These are phyloP conservation scores for Lacerta viridis DNA, from an alignment of 2,797 vertebrate genomes.

Conservation along the genomic window DNA sequence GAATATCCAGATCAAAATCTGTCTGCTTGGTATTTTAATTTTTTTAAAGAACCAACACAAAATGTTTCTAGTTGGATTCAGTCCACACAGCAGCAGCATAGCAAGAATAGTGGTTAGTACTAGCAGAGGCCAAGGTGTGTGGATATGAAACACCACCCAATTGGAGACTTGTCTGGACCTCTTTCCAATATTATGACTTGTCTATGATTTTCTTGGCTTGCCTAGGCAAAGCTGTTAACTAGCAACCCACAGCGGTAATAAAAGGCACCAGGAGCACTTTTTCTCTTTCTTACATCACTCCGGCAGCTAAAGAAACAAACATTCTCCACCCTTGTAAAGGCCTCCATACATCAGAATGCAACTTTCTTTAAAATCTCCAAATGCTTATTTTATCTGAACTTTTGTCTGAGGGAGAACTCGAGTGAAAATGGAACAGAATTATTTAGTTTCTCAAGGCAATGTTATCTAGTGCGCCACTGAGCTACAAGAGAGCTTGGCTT, in stretches of 20 bases:
- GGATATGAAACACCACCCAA: constrained; percentile 51
- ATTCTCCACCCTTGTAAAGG: not conserved
- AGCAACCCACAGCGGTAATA: constrained; percentile 31
- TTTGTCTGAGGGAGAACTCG: not conserved
- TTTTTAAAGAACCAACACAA: constrained; percentile 4
- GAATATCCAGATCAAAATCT: not conserved
- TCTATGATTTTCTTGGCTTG: constrained; percentile 38
- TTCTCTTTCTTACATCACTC: constrained; percentile 22
- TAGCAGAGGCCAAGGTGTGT: constrained; percentile 29
- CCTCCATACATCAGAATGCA: not conserved
- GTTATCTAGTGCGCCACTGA: not conserved
- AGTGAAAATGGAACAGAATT: not conserved
- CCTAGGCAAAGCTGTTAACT: constrained; percentile 36
- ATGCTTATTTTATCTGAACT: not conserved
- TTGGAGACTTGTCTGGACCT: constrained; percentile 4
- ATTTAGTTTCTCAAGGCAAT: not conserved
- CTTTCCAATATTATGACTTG: constrained; percentile 22
- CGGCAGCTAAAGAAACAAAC: constrained; percentile 8
- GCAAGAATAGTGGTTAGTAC: constrained; percentile 5
- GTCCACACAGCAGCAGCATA: constrained; percentile 48
- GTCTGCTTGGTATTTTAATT: not conserved
- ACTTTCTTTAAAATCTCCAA: not conserved
- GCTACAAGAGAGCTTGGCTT: not conserved
- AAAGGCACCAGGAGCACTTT: constrained; percentile 36
- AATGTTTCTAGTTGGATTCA: constrained; percentile 1